These are phyloP conservation scores for Tupiocoris notatus DNA, from an alignment of 2,888 invertebrate genomes.

Conservation along the genomic window DNA sequence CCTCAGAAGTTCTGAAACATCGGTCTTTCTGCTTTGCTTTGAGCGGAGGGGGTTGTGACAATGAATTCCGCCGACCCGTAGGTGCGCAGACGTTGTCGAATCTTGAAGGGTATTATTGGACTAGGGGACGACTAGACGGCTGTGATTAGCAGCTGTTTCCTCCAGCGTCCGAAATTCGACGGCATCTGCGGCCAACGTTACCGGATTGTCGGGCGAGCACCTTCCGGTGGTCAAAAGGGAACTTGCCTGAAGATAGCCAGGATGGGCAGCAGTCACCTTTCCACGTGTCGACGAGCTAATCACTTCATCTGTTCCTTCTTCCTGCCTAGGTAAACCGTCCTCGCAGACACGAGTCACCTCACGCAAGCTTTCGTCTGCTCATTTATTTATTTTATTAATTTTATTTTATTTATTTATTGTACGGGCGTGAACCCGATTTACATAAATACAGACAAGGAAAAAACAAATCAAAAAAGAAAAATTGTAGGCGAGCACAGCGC, in stretches of 20 bases:
- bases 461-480: no score
- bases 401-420: no score
- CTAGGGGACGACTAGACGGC: conserved; percentile 15
- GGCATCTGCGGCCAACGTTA: conserved; percentile 18
- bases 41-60: no score
- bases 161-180: conserved; percentile 20
- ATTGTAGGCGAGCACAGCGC: no score
- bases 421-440: no score
- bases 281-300: background rate
- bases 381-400: no score
- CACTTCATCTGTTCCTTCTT: background rate
- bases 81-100: background rate
- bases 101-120: background rate
- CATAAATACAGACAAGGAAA: no score
- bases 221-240: conserved; percentile 33
- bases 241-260: background rate
- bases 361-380: no score
- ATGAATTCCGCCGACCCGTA: no score
- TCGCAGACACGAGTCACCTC: no score
- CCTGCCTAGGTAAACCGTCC: no score
- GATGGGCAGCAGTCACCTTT: background rate
- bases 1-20: background rate
- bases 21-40: background rate
- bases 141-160: conserved; percentile 41
- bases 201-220: background rate